Conservation (phyloP, 2,113 vertebrate species). For the Tyrannus savana region DNA sequence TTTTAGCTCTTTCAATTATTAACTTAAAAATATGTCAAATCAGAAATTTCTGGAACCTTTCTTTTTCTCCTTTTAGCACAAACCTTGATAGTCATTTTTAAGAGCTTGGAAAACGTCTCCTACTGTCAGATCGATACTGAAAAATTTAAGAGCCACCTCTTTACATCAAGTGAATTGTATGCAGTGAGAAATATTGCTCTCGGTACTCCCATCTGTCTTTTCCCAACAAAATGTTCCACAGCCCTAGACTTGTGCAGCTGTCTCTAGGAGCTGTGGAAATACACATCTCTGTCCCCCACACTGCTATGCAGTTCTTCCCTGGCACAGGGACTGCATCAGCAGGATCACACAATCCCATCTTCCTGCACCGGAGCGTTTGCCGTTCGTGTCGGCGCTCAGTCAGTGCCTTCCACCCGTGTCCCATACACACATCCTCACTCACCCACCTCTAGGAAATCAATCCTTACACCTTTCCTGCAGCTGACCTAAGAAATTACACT, state of each 20-base stretch:
- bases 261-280: not conserved
- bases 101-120: not conserved
- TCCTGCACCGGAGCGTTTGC: not conserved
- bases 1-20: not conserved
- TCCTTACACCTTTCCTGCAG: not conserved
- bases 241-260: not conserved
- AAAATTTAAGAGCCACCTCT: not conserved
- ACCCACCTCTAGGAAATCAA: not conserved
- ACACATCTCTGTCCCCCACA: not conserved
- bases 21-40: not conserved
- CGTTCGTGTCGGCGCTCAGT: fast-evolving
- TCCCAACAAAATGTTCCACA: not conserved
- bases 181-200: slow-evolving; percentile 31
- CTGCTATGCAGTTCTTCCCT: not conserved
- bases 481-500: not conserved
- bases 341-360: not conserved
- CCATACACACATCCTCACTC: not conserved
- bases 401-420: not conserved
- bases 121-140: not conserved
- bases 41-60: not conserved
- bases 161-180: not conserved
- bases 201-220: not conserved
- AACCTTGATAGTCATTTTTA: not conserved
- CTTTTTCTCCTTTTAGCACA: not conserved
- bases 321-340: not conserved